These are phyloP conservation scores for Tarsius wallacei DNA, from an alignment of 2,797 vertebrate species.

Conservation along the genomic window DNA sequence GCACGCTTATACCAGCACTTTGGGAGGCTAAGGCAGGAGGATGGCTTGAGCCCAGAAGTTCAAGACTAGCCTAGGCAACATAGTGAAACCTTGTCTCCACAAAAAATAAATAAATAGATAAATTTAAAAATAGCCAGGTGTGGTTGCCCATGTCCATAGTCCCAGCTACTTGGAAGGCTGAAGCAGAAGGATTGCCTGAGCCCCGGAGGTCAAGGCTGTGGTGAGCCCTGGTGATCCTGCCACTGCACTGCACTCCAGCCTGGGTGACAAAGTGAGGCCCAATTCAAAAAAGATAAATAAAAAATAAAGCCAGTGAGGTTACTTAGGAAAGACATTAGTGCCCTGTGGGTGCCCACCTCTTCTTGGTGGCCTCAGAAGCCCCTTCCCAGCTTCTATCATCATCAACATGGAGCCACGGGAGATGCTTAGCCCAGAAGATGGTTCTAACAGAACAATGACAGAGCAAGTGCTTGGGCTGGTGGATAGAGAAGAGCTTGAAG, in stretches of 20 bases:
- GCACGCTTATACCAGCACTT: too few relatives aligned
- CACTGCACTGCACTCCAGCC: background rate
- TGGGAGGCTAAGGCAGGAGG: too few relatives aligned
- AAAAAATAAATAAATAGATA: too few relatives aligned
- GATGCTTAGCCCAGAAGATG: background rate
- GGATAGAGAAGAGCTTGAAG: background rate
- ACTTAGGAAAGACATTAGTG: background rate
- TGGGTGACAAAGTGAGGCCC: background rate
- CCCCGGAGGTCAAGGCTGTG: background rate
- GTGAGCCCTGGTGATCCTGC: too few relatives aligned
- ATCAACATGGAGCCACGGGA: background rate
- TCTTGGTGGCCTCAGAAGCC: background rate
- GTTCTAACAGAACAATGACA: background rate
- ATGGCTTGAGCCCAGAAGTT: too few relatives aligned
- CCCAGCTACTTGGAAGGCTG: background rate
- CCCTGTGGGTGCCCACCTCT: background rate
- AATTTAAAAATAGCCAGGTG: too few relatives aligned
- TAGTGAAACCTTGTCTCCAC: too few relatives aligned
- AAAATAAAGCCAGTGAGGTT: background rate
- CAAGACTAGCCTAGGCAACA: too few relatives aligned
- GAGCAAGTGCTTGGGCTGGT: background rate
- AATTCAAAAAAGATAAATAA: background rate
- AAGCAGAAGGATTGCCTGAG: background rate
- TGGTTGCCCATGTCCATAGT: background rate
- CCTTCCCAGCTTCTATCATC: background rate